Conservation (phyloP, 2,113 vertebrate species). For the Phyllopteryx taeniolatus region DNA sequence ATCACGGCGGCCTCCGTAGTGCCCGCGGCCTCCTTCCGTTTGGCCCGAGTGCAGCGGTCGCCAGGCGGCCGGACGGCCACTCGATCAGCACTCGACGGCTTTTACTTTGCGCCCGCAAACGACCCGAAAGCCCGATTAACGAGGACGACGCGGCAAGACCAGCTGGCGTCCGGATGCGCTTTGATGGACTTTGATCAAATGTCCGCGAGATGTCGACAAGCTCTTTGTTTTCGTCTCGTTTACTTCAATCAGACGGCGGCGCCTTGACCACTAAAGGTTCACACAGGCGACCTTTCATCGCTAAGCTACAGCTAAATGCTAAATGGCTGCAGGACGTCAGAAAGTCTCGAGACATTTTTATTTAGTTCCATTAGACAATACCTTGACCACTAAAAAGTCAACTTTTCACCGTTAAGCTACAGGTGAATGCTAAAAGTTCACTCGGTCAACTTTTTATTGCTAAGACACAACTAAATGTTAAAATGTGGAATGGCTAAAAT, state of each 20-base stretch:
- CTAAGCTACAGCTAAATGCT: background rate
- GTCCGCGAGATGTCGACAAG: constrained; percentile 13
- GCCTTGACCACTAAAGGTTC: background rate
- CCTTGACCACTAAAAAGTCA: background rate
- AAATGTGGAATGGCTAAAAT: background rate
- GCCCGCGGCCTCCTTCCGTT: constrained; percentile 33
- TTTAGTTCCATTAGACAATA: background rate
- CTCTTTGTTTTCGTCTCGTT: constrained; percentile 1
- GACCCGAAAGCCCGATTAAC: constrained; percentile 24
- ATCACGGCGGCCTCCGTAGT: constrained; percentile 33
- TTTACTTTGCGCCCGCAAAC: constrained; percentile 30
- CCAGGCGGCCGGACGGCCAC: constrained; percentile 20
- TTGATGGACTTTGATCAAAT: background rate
- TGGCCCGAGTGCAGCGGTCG: constrained; percentile 27
- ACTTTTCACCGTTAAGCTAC: background rate
- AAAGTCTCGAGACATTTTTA: background rate
- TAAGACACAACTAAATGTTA: background rate
- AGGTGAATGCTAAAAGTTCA: too few relatives aligned
- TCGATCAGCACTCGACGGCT: constrained; percentile 23
- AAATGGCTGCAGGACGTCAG: constrained; percentile 6
- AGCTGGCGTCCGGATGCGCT: background rate
- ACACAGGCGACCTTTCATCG: background rate
- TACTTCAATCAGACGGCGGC: background rate
- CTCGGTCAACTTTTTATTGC: background rate
- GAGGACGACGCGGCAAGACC: background rate